Evolutionary conservation across 92 coral and sea anemone genomes (phyloP), one percentile per base, ranked within the genome.

Genomic region (Galaxea fascicularis): DNA sequence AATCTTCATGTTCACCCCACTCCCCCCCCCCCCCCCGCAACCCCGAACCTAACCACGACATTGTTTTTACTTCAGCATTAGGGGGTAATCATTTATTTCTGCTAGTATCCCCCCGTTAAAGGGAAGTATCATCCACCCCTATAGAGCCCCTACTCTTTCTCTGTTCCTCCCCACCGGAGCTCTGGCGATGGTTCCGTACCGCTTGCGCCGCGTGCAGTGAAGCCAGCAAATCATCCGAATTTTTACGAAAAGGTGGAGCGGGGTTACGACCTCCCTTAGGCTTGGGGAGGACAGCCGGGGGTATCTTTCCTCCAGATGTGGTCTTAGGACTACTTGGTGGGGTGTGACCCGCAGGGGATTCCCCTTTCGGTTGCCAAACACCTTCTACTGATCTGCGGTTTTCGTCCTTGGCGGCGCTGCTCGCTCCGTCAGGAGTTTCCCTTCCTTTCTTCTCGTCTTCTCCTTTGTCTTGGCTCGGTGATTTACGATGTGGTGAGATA

Each of bases 261-360:
- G 95, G 93, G 26, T 84, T 76, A 44, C 94, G 93, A 18, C 78
- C 49, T 46, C 59, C 71, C 47, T 91, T 87, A 10, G 98, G 98
- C 75, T 94, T 94, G n/a, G 98, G 98, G n/a, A 77, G 89, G 64
- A 92, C 95, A 4, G 98, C 95, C 26, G 98, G 98, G 47, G 98
- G 98, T 16, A 93, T 80, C 65, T 82, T 89, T 29, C 87, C 89
- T 12, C 78, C 89, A 0, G 87, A 11, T 7, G 90, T 56, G 26
- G 92, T 66, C 71, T 83, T 91, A 3, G 94, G 94, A 51, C 92
- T 92, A 24, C 71, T 85, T 1, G 95, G 94, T 8, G 92, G 79
- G 16, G 85, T 80, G 28, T 66, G 54, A 3, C 89, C 31, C 18
- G 62, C 85, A 1, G 91, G 87, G 2, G 90, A 31, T 16, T 60